Evolutionary conservation across 2,113 vertebrate species (phyloP), one percentile per base, ranked within the genome.

Genomic region (Etheostoma cragini): DNA sequence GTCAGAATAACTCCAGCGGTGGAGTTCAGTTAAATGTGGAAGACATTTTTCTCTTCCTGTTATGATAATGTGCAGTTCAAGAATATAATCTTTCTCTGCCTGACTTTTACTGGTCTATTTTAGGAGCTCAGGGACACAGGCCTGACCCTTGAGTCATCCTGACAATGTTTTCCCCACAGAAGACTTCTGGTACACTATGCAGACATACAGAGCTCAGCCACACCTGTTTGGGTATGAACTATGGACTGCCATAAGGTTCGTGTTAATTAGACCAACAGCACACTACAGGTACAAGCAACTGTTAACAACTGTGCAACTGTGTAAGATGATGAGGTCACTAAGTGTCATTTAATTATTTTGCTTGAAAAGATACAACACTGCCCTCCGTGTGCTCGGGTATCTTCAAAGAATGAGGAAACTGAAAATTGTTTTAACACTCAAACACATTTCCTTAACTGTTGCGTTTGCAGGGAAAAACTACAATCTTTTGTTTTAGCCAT

Each of bases 121-220:
- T 75, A 65, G 15, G 83, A 65, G 21, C 1, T 17, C 45, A 45
- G 58, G 38, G 49, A 53, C n/a, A 24, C 3, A 13, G 5, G 35
- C 11, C 14, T 67, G 78, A 81, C 78, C 45, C 26, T 84, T 82
- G 3, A 87, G 61, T 85, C 70, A 76, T 84, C 65, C 81, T 46
- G 35, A 79, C 78, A 83, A 68, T 85, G 60, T 84, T 67, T 75
- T 35, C 53, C 33, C 60, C 53, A 17, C 21, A 17, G 22, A 26
- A 67, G 56, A 14, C n/a, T 53, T 58, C 56, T 56, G 42, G 3
- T 24, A 19, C 50, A 45, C 35, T 11, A 65, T 8, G 14, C 49
- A 69, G 30, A 53, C 33, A 2, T 16, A 2, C 67, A 45, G 33
- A 60, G 22, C 46, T 46, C 17, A 57, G 22, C 64, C 35, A 68